Percentiles rank a stretch among this genome's conserved stretches.
Evolutionary conservation across 2,888 invertebrate genomes (phyloP).

Genomic region (Xylocampa areola): DNA sequence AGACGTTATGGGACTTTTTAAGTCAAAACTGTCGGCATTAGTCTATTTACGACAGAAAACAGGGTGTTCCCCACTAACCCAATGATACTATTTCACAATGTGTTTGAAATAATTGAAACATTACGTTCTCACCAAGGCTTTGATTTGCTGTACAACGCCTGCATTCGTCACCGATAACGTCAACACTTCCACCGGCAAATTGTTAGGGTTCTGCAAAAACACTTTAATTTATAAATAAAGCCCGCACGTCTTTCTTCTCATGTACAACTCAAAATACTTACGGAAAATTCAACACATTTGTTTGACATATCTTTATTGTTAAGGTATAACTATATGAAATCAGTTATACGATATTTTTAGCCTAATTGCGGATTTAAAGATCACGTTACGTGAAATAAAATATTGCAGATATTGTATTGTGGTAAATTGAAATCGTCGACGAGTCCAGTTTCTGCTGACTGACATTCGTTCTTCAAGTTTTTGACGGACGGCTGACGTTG

Average conservation of each 20-base stretch:
- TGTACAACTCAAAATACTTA: constrained; percentile 56
- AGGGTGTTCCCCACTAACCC: constrained; percentile 34
- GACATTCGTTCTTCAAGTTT: constrained; percentile 26
- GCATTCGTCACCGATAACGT: constrained; percentile 81
- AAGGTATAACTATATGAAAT: constrained; percentile 7
- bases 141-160: constrained; percentile 88
- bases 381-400: constrained; percentile 10
- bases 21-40: neutral
- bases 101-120: constrained; percentile 27
- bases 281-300: constrained; percentile 63
- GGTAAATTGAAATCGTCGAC: constrained; percentile 30
- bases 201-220: constrained; percentile 88
- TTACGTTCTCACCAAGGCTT: constrained; percentile 90
- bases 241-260: constrained; percentile 11
- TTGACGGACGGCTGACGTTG: constrained; percentile 21
- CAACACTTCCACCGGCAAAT: constrained; percentile 88
- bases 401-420: constrained; percentile 4
- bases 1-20: constrained; percentile 2
- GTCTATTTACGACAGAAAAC: neutral
- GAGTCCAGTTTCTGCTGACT: constrained; percentile 45
- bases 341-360: constrained; percentile 7
- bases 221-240: constrained; percentile 49
- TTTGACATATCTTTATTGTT: constrained; percentile 59
- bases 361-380: neutral
- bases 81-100: constrained; percentile 38